Base-by-base conservation (phyloP, 2,888 invertebrate species). In the Drosophila stalkeri region DNA sequence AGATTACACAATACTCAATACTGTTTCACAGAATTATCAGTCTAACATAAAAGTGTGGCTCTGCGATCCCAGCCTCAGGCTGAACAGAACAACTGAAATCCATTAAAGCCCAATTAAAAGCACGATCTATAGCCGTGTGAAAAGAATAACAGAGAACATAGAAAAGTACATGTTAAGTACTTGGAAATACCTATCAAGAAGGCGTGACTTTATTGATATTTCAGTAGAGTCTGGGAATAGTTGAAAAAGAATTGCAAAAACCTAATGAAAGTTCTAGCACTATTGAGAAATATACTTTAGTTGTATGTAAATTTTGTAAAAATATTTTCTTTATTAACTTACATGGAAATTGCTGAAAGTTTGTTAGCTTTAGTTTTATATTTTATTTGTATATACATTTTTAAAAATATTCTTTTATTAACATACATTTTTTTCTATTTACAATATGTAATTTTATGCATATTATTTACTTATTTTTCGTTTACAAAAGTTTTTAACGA, bases 81-180 rank as follows among this genome's bases (percentile, higher is more conserved):
- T 18, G 18, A 41, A 31, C 61, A 44, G 67, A 69, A 84, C 84
- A 82, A 60, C 56, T 69, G 57, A 82, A 86, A 68, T 75, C 86
- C 84, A 84, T 84, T 86, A 84, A 56, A 56, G 57, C 57, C 60
- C 57, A 59, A 60, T 59, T 49, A 64, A 57, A 74, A 27, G 9
- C 41, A 67, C 27, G 14, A 37, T 37, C 23, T 35, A 20, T 35
- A 16, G 14, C 2, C 33, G 14, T 11, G 12, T 20, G 31, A 18
- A 20, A 4, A 52, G 16, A 18, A 3, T 2, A 11, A 31, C 14
- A 14, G 3, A 23, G 7, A 23, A 46, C 23, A 12, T 46, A 12
- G 12, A 27, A 12, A 47, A 8, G 1, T 2, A 27, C 9, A 27
- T n/a, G 27, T n/a, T 9, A 47, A 47, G 16, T 47, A 27, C 46